A percentile compares a stretch with the other conserved stretches of the same genome.
Evolutionary conservation across 2,888 invertebrate species (phyloP).

Genomic region (Paralinhomoeus sp.): DNA sequence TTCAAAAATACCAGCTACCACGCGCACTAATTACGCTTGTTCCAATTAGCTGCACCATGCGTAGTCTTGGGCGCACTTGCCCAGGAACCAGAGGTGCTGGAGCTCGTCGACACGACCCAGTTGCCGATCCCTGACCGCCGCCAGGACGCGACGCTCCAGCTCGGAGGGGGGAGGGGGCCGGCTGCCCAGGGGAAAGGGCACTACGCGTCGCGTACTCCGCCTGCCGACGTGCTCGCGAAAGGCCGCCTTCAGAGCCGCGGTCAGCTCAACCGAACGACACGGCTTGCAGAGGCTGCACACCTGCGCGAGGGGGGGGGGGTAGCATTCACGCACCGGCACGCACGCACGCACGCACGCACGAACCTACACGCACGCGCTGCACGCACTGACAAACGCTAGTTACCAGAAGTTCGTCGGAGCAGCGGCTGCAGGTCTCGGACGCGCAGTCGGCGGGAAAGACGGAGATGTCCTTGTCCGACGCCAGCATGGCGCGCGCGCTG

Average conservation of each 20-base stretch:
- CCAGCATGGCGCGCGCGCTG: conserved; percentile 40
- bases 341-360: too few species aligned
- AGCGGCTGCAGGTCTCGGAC: conserved; percentile 33
- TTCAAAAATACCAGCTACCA: too few species aligned
- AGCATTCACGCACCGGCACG: too few species aligned
- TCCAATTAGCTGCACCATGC: conserved; percentile 48
- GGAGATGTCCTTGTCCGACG: conserved; percentile 53
- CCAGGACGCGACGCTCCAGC: background rate
- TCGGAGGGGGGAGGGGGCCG: too few species aligned
- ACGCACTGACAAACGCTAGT: too few species aligned
- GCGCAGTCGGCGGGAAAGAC: conserved; percentile 48
- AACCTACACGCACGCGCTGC: background rate
- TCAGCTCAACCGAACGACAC: conserved; percentile 43
- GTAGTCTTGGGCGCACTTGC: conserved; percentile 55
- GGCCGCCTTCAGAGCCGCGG: conserved; percentile 40
- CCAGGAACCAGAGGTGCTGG: conserved; percentile 60
- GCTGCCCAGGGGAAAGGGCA: conserved; percentile 35
- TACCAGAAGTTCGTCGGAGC: too few species aligned
- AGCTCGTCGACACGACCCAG: conserved; percentile 28
- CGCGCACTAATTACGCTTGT: too few species aligned
- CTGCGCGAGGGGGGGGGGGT: conserved; percentile 10
- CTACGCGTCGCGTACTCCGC: conserved; percentile 53
- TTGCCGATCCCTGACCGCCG: background rate
- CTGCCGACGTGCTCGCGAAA: conserved; percentile 56
- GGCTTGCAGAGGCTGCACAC: conserved; percentile 51